A percentile compares a stretch with the other conserved stretches of the same genome.
phyloP scores from a whole-genome alignment of 2,888 invertebrate species.

The Strigamia crassipes region DNA sequence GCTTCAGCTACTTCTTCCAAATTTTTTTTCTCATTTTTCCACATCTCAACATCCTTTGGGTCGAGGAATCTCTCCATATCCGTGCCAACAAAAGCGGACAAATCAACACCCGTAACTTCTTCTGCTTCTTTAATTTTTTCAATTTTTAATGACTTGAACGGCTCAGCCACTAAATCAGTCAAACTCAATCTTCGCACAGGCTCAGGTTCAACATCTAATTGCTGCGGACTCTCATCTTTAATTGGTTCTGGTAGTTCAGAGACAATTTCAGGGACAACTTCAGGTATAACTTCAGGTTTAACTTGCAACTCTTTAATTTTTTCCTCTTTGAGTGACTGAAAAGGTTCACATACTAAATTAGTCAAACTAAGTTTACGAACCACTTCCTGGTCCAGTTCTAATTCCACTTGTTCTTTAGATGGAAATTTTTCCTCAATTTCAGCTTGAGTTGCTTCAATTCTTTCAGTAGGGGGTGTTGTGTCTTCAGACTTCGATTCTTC shows the following conservation, averaged over 20 bases:
- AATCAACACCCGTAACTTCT: not conserved
- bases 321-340: constrained; percentile 39
- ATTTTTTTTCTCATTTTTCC: not conserved
- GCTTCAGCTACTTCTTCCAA: not conserved
- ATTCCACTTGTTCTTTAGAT: constrained; percentile 47
- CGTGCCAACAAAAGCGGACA: not conserved
- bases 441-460: constrained; percentile 25
- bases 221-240: not conserved
- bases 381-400: constrained; percentile 47
- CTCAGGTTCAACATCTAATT: constrained; percentile 21
- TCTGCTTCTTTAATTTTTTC: constrained; percentile 5
- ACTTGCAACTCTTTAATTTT: constrained; percentile 43
- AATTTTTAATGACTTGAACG: not conserved
- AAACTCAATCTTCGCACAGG: not conserved
- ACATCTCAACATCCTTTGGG: not conserved
- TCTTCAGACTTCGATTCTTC: constrained; percentile 54
- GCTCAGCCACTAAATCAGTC: not conserved
- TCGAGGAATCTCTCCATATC: constrained; percentile 2
- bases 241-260: too few species aligned
- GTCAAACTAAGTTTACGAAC: constrained; percentile 10
- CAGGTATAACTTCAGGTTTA: too few species aligned
- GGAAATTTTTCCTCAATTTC: constrained; percentile 47
- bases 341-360: not conserved
- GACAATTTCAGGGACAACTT: too few species aligned
- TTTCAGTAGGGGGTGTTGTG: constrained; percentile 45